Percentiles rank a stretch among this genome's conserved stretches.
These are phyloP conservation scores for Ochotona princeps DNA, from an alignment of 2,113 vertebrate species.

Conservation along the genomic window DNA sequence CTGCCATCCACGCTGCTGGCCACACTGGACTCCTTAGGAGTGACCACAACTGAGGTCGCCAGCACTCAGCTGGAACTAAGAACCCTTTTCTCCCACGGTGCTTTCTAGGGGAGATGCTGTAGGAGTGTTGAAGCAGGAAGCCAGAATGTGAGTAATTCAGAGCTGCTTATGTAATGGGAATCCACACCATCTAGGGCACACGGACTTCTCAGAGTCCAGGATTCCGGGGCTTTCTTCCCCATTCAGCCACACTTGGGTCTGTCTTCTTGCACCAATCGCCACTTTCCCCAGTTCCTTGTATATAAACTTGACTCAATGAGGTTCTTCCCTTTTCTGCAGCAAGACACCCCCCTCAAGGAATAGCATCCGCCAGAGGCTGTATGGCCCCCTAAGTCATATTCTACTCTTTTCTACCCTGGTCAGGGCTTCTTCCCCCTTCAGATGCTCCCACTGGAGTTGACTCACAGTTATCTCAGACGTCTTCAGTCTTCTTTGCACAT, in stretches of 20 bases:
- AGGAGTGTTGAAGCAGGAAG: slow-evolving; percentile 58
- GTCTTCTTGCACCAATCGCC: background rate
- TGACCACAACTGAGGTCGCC: background rate
- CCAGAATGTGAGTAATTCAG: slow-evolving; percentile 57
- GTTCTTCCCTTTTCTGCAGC: background rate
- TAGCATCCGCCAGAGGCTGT: background rate
- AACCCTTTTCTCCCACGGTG: background rate
- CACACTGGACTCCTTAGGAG: background rate
- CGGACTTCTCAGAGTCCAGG: background rate
- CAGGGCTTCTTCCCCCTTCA: background rate
- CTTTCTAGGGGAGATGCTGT: slow-evolving; percentile 56
- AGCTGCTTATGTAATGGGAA: slow-evolving; percentile 65
- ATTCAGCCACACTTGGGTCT: background rate
- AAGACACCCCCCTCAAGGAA: background rate
- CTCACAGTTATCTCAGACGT: background rate
- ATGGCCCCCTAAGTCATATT: background rate
- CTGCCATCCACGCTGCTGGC: background rate
- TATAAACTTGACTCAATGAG: background rate
- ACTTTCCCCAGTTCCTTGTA: background rate
- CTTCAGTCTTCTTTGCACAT: background rate
- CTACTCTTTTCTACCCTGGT: background rate
- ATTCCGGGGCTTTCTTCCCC: background rate
- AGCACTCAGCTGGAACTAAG: background rate
- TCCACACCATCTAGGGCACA: background rate
- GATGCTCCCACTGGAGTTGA: background rate